These are phyloP conservation scores for Butorides virescens DNA, from an alignment of 2,113 vertebrate genomes.

Conservation along the genomic window DNA sequence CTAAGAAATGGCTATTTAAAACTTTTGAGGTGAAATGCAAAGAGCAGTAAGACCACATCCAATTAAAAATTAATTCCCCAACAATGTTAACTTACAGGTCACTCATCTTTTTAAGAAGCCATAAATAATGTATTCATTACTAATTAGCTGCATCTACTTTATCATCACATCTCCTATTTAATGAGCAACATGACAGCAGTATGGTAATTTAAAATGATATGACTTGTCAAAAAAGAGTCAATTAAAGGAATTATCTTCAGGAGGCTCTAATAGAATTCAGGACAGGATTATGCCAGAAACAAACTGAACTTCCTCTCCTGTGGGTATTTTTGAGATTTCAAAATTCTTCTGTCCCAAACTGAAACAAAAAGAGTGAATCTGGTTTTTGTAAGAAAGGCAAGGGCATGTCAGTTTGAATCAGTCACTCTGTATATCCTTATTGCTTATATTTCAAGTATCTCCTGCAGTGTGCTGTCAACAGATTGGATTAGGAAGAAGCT, in stretches of 20 bases:
- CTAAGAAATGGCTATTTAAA: not conserved
- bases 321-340: not conserved
- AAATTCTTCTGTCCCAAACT: not conserved
- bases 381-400: not conserved
- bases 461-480: not conserved
- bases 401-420: not conserved
- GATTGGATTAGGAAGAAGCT: not conserved
- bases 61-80: conserved; percentile 70
- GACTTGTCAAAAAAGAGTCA: conserved; percentile 4
- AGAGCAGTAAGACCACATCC: conserved; percentile 8
- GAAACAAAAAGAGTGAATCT: not conserved
- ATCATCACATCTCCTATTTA: conserved; percentile 45
- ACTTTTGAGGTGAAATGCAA: not conserved
- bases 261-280: not conserved
- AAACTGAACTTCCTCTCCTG: not conserved
- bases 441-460: not conserved
- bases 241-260: conserved; percentile 22
- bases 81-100: conserved; percentile 57
- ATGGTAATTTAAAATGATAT: conserved; percentile 20
- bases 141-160: conserved; percentile 63
- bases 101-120: conserved; percentile 43
- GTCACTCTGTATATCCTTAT: not conserved
- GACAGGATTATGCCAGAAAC: not conserved
- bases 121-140: conserved; percentile 70
- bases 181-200: conserved; percentile 29